These are phyloP conservation scores for Brachyhypopomus occidentalis DNA, from an alignment of 2,113 vertebrate species.

Conservation along the genomic window DNA sequence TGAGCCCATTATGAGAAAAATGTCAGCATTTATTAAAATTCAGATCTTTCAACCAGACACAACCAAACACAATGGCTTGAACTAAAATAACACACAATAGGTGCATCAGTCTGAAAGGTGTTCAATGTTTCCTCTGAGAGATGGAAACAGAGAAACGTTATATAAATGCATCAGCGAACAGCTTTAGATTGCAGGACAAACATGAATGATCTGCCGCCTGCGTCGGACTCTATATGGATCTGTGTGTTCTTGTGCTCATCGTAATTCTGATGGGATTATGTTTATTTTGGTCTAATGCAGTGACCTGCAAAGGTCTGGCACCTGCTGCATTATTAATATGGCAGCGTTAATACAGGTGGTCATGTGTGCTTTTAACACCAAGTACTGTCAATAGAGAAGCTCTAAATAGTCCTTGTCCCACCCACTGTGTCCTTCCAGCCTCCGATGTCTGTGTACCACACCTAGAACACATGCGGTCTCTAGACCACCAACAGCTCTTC, in stretches of 20 bases:
- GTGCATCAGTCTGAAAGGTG: too few species aligned
- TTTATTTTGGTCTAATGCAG: background rate
- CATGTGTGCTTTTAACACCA: slow-evolving; percentile 4
- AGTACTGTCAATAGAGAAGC: slow-evolving; percentile 23
- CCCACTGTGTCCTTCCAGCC: slow-evolving; percentile 2
- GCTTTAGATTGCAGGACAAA: too few species aligned
- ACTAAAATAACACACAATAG: too few species aligned
- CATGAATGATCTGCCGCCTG: too few species aligned
- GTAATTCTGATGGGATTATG: background rate
- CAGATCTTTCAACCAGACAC: too few species aligned
- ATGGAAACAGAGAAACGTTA: too few species aligned
- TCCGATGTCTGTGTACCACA: too few species aligned
- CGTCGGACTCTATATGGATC: background rate
- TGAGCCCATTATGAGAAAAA: too few species aligned
- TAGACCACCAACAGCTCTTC: background rate
- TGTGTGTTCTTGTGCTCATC: background rate
- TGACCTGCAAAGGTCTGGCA: slow-evolving; percentile 18
- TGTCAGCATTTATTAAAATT: too few species aligned
- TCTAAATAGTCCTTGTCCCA: slow-evolving; percentile 32
- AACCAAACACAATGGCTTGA: too few species aligned
- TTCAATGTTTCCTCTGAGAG: too few species aligned
- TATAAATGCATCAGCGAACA: too few species aligned
- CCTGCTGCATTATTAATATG: slow-evolving; percentile 41
- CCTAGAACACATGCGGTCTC: background rate
- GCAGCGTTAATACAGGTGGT: background rate